Conservation (phyloP, 2,888 invertebrate species). For the Scrobipalpa atriplicella region DNA sequence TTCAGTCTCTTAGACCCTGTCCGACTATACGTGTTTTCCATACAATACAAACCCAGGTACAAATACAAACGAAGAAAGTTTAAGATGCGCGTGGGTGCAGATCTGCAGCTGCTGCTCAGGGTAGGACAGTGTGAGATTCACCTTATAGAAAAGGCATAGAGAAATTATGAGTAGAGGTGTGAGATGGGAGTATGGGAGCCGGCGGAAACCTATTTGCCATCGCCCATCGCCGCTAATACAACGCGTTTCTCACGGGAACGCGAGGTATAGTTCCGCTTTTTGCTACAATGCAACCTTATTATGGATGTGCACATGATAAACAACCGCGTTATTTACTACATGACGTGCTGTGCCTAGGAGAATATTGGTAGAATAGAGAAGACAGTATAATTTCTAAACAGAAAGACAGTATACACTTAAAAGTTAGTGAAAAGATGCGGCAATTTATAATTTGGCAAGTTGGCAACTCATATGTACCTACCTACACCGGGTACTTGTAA, state of each 20-base stretch:
- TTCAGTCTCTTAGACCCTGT: no score
- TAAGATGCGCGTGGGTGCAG: no score
- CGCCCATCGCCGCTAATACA: constrained; percentile 44
- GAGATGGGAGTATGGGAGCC: constrained; percentile 10
- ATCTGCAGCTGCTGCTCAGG: no score
- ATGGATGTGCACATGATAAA: constrained; percentile 22
- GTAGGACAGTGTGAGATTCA: no score
- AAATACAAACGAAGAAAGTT: no score
- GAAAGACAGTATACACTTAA: constrained; percentile 1
- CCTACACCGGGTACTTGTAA: background rate
- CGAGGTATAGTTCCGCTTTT: constrained; percentile 40
- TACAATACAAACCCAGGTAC: no score
- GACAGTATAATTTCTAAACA: constrained; percentile 17
- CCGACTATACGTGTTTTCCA: no score
- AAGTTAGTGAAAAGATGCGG: background rate
- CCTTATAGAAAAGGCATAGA: background rate
- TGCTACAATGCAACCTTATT: constrained; percentile 30
- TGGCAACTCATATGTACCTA: constrained; percentile 15
- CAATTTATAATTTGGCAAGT: background rate
- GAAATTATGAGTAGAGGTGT: background rate
- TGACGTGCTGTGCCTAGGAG: background rate
- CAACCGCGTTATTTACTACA: background rate
- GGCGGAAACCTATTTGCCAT: constrained; percentile 52
- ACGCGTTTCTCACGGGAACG: constrained; percentile 47
- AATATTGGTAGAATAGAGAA: background rate